phyloP scores from a whole-genome alignment of 2,888 invertebrate species.

The Tanaodytes sp. region DNA sequence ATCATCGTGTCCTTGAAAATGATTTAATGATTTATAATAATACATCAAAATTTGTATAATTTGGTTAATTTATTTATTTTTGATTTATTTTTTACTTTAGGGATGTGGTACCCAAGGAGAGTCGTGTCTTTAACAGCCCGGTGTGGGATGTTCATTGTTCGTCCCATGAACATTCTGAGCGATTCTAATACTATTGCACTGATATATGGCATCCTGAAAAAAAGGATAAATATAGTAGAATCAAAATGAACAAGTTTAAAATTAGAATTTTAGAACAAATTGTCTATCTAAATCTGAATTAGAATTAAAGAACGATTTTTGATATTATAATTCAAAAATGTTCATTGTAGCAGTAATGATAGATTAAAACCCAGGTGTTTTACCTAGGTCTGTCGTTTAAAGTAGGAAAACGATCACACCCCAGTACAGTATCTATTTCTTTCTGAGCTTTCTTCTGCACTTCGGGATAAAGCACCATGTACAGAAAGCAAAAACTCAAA shows the following conservation, averaged over 20 bases:
- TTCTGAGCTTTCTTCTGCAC: constrained; percentile 84
- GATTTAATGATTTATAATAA: neutral
- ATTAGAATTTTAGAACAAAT: neutral
- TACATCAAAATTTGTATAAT: neutral
- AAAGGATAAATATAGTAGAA: constrained; percentile 1
- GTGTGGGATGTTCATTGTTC: constrained; percentile 86
- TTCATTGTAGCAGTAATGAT: no score
- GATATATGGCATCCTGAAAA: constrained; percentile 83
- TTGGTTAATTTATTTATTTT: neutral
- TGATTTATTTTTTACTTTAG: constrained; percentile 79
- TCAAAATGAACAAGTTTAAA: neutral
- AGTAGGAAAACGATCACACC: constrained; percentile 79
- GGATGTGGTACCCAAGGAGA: constrained; percentile 82
- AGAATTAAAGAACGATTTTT: no score
- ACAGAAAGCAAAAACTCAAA: constrained; percentile 84
- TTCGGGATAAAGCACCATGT: constrained; percentile 81
- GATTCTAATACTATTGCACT: constrained; percentile 86
- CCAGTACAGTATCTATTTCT: constrained; percentile 85
- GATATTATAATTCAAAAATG: no score
- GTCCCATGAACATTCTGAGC: constrained; percentile 85
- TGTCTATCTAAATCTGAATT: no score
- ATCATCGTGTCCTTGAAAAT: constrained; percentile 83
- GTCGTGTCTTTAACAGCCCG: constrained; percentile 82
- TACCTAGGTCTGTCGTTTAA: constrained; percentile 78
- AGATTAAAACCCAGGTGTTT: no score